Conservation (phyloP, 2,113 vertebrate species). For the Cynocephalus volans region DNA sequence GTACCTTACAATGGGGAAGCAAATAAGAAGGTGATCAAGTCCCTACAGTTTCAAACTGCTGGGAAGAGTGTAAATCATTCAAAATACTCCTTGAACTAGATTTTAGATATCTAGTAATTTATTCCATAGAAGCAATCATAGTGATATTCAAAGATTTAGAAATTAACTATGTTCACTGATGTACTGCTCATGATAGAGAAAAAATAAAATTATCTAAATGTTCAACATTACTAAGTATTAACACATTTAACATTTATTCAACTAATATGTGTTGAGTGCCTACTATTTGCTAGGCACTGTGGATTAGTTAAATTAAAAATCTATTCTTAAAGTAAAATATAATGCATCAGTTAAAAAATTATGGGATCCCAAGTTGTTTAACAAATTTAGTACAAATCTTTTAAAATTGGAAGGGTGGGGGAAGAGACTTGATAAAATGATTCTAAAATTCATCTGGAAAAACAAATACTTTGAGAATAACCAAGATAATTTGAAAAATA, state of each 20-base stretch:
- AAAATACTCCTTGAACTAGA: conserved; percentile 62
- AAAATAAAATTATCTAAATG: conserved; percentile 19
- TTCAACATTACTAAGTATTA: conserved; percentile 22
- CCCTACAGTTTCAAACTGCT: background rate
- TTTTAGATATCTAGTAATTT: conserved; percentile 64
- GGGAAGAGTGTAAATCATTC: conserved; percentile 46
- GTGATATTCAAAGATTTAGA: conserved; percentile 54
- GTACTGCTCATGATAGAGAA: conserved; percentile 25
- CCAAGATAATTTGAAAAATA: background rate
- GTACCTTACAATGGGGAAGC: background rate
- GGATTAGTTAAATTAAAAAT: conserved; percentile 51
- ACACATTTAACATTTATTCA: conserved; percentile 54
- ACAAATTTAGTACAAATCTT: conserved; percentile 38
- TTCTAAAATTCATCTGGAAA: conserved; percentile 6
- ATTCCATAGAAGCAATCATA: conserved; percentile 46
- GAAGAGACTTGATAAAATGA: conserved; percentile 15
- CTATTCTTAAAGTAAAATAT: conserved; percentile 48
- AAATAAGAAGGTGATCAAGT: conserved; percentile 28
- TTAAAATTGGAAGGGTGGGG: background rate
- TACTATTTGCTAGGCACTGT: background rate
- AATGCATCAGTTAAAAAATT: background rate
- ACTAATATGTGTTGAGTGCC: background rate
- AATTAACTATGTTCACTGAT: conserved; percentile 41
- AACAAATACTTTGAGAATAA: conserved; percentile 55
- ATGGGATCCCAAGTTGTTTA: background rate